Percentiles rank a stretch among this genome's conserved stretches.
Conservation (phyloP, 2,113 vertebrate species). For the Pimephales promelas region DNA sequence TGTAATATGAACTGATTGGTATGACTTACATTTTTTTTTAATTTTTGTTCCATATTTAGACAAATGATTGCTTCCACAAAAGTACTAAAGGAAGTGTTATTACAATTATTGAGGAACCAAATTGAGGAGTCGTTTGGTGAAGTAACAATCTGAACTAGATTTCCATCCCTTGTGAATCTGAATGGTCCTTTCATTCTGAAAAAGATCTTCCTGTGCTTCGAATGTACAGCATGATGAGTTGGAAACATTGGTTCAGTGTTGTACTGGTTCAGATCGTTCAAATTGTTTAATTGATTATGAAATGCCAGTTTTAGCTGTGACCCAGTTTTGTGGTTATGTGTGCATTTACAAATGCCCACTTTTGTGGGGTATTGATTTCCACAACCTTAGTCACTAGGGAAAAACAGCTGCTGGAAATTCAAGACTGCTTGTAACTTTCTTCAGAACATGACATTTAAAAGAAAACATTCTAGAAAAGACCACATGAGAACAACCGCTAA, state of each 20-base stretch:
- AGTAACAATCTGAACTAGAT: not conserved
- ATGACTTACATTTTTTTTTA: not conserved
- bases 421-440: conserved; percentile 50
- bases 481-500: conserved; percentile 53
- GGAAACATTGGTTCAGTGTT: not conserved
- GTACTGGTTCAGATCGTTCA: not conserved
- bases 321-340: conserved; percentile 12
- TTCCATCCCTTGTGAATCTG: not conserved
- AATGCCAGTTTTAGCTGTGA: conserved; percentile 28
- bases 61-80: not conserved
- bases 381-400: conserved; percentile 51
- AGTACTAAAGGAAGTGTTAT: not conserved
- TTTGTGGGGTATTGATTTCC: conserved; percentile 44
- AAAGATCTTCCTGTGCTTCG: not conserved
- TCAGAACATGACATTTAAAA: conserved; percentile 57
- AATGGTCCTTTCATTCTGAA: not conserved
- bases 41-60: not conserved
- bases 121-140: not conserved
- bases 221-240: not conserved
- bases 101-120: not conserved
- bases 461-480: conserved; percentile 45
- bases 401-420: conserved; percentile 57
- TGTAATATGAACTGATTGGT: not conserved
- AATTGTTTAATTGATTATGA: conserved; percentile 38
- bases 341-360: conserved; percentile 36